A percentile compares a stretch with the other conserved stretches of the same genome.
Conservation (phyloP, 2,888 invertebrate species). For the Lasioglossum malachurum region DNA sequence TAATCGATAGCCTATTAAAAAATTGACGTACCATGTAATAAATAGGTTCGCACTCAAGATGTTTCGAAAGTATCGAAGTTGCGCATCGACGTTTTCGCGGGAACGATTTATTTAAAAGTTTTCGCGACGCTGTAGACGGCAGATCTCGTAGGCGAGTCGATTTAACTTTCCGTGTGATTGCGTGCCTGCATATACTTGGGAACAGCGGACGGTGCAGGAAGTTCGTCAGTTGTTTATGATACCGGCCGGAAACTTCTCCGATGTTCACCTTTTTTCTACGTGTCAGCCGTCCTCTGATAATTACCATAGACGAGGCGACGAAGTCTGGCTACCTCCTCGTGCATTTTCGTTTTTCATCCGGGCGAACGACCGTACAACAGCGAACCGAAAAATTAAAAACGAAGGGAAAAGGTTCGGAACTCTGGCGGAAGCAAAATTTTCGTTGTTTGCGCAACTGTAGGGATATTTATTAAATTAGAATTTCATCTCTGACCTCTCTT, state of each 20-base stretch:
- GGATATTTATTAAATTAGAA: conserved; percentile 22
- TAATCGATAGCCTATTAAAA: conserved; percentile 11
- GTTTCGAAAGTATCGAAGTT: conserved; percentile 27
- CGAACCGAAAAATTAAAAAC: not conserved
- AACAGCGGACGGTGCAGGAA: conserved; percentile 51
- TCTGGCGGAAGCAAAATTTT: not conserved
- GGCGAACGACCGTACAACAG: not conserved
- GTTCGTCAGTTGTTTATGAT: conserved; percentile 66
- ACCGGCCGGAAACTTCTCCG: conserved; percentile 36
- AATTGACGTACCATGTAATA: conserved; percentile 19
- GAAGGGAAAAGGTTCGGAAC: not conserved
- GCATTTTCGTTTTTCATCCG: not conserved
- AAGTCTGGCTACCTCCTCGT: not conserved
- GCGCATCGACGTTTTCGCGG: conserved; percentile 28
- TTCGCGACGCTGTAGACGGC: conserved; percentile 13
- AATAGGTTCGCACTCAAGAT: conserved; percentile 17
- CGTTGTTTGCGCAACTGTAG: conserved; percentile 14
- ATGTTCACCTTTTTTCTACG: conserved; percentile 33
- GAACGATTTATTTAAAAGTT: conserved; percentile 57
- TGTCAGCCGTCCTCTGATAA: conserved; percentile 36
- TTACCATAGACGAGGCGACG: conserved; percentile 36
- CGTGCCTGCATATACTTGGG: conserved; percentile 42
- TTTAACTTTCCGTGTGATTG: conserved; percentile 64
- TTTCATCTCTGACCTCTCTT: not conserved
- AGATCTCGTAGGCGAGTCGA: conserved; percentile 54